Conservation (phyloP, 2,113 vertebrate species). For the Otocyon megalotis region DNA sequence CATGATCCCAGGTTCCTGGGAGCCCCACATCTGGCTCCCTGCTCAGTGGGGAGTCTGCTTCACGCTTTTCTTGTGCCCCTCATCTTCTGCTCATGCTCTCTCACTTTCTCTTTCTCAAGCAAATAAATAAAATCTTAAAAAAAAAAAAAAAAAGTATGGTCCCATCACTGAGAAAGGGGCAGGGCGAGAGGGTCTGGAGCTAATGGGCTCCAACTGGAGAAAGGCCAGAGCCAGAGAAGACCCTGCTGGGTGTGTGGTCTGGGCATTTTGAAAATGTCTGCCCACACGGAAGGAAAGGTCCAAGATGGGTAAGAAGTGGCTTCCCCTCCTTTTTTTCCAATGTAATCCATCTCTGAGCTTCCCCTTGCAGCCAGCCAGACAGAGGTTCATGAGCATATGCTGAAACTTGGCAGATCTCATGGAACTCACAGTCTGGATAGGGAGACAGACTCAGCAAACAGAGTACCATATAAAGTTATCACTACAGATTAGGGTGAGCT, state of each 20-base stretch:
- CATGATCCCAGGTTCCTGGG: no score
- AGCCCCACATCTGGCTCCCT: no score
- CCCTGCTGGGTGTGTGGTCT: neutral
- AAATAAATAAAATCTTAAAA: no score
- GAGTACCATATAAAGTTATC: neutral
- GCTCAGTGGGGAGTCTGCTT: no score
- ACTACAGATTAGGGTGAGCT: neutral
- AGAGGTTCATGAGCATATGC: neutral
- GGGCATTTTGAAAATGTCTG: neutral
- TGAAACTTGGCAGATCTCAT: neutral
- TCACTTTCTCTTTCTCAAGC: no score
- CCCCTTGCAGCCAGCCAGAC: neutral
- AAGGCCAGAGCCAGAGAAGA: neutral
- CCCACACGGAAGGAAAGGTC: neutral
- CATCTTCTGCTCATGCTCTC: no score
- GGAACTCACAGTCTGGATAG: neutral
- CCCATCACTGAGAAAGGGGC: neutral
- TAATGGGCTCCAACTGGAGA: slow-evolving; percentile 10
- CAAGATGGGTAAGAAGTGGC: neutral
- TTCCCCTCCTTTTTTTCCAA: neutral
- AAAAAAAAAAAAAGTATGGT: no score
- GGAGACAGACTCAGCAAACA: neutral
- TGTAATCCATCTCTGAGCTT: neutral
- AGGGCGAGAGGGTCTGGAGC: neutral
- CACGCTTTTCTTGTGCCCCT: no score